Percentiles rank a stretch among this genome's conserved stretches.
Evolutionary conservation across 2,888 invertebrate species (phyloP).

Genomic region (Amphiduros pacificus): DNA sequence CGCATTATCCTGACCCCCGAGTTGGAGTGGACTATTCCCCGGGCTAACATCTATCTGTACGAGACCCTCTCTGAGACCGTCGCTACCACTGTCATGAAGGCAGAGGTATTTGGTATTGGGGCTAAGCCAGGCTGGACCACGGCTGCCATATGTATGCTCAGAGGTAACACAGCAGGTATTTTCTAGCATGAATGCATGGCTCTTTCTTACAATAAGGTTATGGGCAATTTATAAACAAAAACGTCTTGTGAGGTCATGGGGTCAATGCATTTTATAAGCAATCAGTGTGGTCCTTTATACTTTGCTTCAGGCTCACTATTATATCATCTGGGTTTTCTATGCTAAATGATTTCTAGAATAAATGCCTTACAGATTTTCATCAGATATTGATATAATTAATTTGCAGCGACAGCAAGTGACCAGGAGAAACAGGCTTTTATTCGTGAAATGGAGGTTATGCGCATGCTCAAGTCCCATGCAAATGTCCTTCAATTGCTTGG

Average conservation of each 20-base stretch:
- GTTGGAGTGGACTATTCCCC: constrained; percentile 4
- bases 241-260: no score
- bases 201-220: no score
- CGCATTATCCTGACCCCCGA: constrained; percentile 2
- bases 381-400: background rate
- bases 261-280: no score
- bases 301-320: no score
- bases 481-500: constrained; percentile 15
- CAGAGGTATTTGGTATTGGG: constrained; percentile 5
- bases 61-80: constrained; percentile 10
- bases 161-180: no score
- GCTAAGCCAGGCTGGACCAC: constrained; percentile 2
- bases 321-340: no score
- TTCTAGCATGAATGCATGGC: no score
- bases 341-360: no score
- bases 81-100: constrained; percentile 4
- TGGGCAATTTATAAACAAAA: no score
- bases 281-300: no score
- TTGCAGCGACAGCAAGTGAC: constrained; percentile 12
- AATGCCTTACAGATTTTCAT: no score
- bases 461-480: background rate
- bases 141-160: constrained; percentile 1
- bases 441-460: constrained; percentile 8
- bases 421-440: constrained; percentile 5
- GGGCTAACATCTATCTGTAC: constrained; percentile 6